Base-by-base conservation (phyloP, 2,888 invertebrate genomes). In the Achlya flavicornis region DNA sequence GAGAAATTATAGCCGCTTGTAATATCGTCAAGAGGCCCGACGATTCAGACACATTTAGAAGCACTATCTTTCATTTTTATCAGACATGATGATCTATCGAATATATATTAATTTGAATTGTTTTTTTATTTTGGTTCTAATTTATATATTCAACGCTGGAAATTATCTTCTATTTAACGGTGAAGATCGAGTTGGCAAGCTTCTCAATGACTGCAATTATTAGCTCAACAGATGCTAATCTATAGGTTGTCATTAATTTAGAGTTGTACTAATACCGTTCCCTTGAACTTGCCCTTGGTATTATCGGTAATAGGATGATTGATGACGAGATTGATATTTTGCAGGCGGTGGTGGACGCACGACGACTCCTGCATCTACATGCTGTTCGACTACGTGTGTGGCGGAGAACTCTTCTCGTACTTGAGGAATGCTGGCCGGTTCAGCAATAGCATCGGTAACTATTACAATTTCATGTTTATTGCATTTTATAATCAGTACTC, bases 391-490 rank as follows among this genome's bases (percentile, higher is more conserved):
- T 99, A 98, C 90, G 97, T 99, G 3, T 98, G 98, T 74, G 98
- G 99, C 12, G 99, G 99, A 11, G 99, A 99, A 90, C 95, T 99
- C 35, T 99, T 99, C 91, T 98, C 98, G 10, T 99, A 99, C 88
- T 94, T 99, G 72, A 95, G 99, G 76, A 98, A 98, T 85, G 97
- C 98, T 46, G 98, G 98, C 69, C 94, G 97, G 82, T 99, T 99
- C 93, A 96, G 96, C 77, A 97, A 97, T 79, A 96, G 96, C 79
- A 96, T 97, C 70, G 97, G 96, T 96, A 88, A 90, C 87, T 87
- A 58, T 19, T 19, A 59, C n/a, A 19, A 38, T 38, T 59, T 63
- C 32, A 26, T 16, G 1, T 32, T 12, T 48, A 12, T 19, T 4
- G 3, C 3, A 57, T 33, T 57, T 57, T 0, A 6, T 57, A 48